Percentiles rank a stretch among this genome's conserved stretches.
These are phyloP conservation scores for Suricata suricatta DNA, from an alignment of 2,113 vertebrate species.

Conservation along the genomic window DNA sequence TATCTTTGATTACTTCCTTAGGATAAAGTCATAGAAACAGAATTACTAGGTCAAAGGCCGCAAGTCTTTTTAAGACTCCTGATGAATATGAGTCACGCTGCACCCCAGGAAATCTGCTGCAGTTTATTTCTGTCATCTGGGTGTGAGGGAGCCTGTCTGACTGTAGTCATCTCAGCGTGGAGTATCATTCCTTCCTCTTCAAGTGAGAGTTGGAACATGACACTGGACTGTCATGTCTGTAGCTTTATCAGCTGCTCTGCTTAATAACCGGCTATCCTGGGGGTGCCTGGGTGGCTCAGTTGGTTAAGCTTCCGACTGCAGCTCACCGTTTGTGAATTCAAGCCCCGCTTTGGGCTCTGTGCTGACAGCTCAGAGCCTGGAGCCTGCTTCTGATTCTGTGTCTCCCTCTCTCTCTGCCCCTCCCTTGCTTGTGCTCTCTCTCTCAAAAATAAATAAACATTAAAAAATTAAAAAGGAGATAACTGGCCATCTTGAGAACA, in stretches of 20 bases:
- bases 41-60: slow-evolving; percentile 48
- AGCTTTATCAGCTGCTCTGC: slow-evolving; percentile 46
- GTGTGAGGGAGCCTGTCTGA: not conserved
- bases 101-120: slow-evolving; percentile 3
- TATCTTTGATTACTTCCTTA: slow-evolving; percentile 71
- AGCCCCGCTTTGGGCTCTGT: no score
- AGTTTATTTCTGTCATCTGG: not conserved
- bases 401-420: no score
- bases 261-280: not conserved
- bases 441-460: no score
- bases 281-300: no score
- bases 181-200: not conserved
- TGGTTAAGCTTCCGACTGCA: no score
- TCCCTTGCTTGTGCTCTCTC: no score
- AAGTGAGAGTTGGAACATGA: slow-evolving; percentile 38
- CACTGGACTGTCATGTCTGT: not conserved
- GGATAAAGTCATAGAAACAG: slow-evolving; percentile 56
- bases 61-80: slow-evolving; percentile 28
- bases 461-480: not conserved
- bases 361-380: no score
- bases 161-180: not conserved
- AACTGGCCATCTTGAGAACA: not conserved
- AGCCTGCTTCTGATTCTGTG: no score
- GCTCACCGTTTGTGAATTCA: no score
- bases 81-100: not conserved